Base-by-base conservation (phyloP, 1,140 invertebrate genomes). In the Drosophila pandora region DNA sequence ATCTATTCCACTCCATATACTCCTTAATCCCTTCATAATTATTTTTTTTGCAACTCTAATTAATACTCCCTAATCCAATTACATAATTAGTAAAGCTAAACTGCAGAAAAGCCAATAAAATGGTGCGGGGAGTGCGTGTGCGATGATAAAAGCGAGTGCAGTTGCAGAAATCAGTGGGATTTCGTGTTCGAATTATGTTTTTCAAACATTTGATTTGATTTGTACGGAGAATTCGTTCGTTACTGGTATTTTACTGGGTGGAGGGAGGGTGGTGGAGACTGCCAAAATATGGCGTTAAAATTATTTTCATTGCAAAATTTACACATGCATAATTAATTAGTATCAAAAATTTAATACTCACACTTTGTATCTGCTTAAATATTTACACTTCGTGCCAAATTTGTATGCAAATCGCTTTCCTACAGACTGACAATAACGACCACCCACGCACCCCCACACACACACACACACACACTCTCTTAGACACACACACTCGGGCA, bases 321-420 rank as follows among this genome's bases (percentile, higher is more conserved):
- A 90, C 87, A 90, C 76, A 90, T 90, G 87, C 87, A 90, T 90
- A 90, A 90, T 90, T 90, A 90, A 90, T 90, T 90, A 90, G 88
- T 89, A 90, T 88, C 83, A 88, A 90, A 90, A 90, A 90, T 90
- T 90, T 90, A 82, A 79, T 81, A 77, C 80, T 84, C 78, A 83
- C 83, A 88, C 88, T 90, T 90, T 90, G 87, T 82, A 87, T 87
- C 85, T 83, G 81, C 78, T 90, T 90, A 90, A 90, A 90, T 90
- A 90, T 90, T 90, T 90, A 90, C 87, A 90, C 76, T 90, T 90
- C 87, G 87, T 90, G 87, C 87, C 88, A 90, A 90, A 90, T 90
- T 90, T 82, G 83, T 90, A 90, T 90, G 81, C 81, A 85, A 90
- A 90, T 90, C 87, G 87, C 87, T 90, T 90, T 90, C 81, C 81